Conservation (phyloP, 2,113 vertebrate species). For the Strix aluco region DNA sequence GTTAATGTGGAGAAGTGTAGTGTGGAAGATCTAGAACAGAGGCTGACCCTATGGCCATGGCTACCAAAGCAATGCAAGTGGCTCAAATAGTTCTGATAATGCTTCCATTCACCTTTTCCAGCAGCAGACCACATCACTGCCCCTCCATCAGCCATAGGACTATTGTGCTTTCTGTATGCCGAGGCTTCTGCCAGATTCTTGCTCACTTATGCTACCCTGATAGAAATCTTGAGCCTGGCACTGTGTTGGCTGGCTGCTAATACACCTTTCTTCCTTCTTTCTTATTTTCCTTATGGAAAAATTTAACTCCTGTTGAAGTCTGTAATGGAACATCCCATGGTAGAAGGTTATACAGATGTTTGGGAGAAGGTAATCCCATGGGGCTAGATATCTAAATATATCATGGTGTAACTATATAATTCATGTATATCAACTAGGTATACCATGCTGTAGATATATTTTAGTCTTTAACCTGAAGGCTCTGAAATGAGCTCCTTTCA, state of each 20-base stretch:
- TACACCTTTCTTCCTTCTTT: neutral
- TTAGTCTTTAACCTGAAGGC: neutral
- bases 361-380: neutral
- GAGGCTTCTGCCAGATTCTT: neutral
- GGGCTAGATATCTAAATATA: no score
- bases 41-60: neutral
- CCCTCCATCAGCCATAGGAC: neutral
- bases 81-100: neutral
- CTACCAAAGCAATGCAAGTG: neutral
- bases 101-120: neutral
- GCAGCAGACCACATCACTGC: neutral
- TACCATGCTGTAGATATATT: neutral
- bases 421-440: neutral
- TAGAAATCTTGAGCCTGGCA: neutral
- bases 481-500: neutral
- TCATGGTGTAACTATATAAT: neutral
- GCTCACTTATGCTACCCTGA: neutral
- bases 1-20: neutral
- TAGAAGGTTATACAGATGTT: neutral
- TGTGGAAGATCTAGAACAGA: neutral
- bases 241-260: neutral
- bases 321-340: neutral
- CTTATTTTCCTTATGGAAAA: neutral
- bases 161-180: neutral
- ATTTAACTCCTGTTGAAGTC: neutral